These are phyloP conservation scores for Rallus crepitans DNA, from an alignment of 2,797 vertebrate species.

Conservation along the genomic window DNA sequence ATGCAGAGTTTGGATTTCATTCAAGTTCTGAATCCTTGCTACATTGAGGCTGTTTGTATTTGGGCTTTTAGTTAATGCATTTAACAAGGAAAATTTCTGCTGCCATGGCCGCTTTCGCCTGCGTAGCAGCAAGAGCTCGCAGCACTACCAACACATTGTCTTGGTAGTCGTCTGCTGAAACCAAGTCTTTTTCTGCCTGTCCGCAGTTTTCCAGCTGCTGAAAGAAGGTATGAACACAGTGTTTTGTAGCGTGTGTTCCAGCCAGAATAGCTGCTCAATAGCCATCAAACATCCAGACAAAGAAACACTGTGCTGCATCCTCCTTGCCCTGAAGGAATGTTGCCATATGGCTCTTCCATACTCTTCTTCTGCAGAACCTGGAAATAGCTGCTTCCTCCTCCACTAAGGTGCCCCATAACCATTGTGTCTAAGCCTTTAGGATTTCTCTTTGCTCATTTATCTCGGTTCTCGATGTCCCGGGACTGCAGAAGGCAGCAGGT, in stretches of 20 bases:
- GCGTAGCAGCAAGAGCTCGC: background rate
- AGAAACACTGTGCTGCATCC: background rate
- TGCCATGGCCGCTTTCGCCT: background rate
- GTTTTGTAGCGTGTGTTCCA: background rate
- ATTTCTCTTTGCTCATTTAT: background rate
- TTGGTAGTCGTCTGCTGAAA: background rate
- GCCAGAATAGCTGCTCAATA: background rate
- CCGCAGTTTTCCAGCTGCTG: background rate
- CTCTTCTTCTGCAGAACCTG: background rate
- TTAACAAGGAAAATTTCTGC: background rate
- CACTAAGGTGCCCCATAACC: background rate
- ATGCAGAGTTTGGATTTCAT: background rate
- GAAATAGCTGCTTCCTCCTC: background rate
- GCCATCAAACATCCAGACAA: too few species aligned
- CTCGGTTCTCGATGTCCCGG: background rate
- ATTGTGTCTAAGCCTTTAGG: fast-evolving
- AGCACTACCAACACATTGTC: background rate
- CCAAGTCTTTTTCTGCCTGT: background rate
- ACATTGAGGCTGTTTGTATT: background rate
- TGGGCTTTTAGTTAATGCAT: background rate
- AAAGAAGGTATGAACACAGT: background rate
- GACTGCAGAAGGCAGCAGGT: background rate
- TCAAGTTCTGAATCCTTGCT: background rate
- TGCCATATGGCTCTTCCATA: background rate
- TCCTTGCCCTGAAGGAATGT: background rate